Evolutionary conservation across 2,888 invertebrate genomes (phyloP).

Genomic region (Noctua janthe): DNA sequence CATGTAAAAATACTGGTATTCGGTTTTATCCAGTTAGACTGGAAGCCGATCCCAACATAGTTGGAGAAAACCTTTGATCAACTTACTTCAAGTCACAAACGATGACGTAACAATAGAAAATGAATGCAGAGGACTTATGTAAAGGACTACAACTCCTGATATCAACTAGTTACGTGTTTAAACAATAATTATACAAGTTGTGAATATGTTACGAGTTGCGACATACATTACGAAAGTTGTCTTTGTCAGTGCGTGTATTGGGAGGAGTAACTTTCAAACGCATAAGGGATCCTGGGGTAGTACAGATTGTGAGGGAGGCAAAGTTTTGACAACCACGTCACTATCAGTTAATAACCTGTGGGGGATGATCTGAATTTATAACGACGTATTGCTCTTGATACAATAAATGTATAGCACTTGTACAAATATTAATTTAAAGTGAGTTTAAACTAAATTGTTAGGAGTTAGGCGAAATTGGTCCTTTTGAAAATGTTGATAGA

Average conservation of each 20-base stretch:
- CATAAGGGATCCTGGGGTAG: slow-evolving; percentile 84
- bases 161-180: slow-evolving; percentile 55
- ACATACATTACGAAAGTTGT: slow-evolving; percentile 74
- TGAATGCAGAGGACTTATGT: slow-evolving; percentile 18
- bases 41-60: neutral
- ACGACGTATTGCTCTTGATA: slow-evolving; percentile 70
- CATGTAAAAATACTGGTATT: neutral
- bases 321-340: slow-evolving; percentile 88
- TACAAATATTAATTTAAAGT: slow-evolving; percentile 64
- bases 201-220: slow-evolving; percentile 60
- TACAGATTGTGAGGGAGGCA: slow-evolving; percentile 78
- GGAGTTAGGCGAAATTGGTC: slow-evolving; percentile 39
- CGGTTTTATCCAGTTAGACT: neutral
- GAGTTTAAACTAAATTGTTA: slow-evolving; percentile 60
- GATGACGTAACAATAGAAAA: slow-evolving; percentile 12
- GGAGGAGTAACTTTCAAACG: slow-evolving; percentile 83
- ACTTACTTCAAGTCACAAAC: neutral
- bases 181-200: slow-evolving; percentile 60
- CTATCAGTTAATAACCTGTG: slow-evolving; percentile 86
- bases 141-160: slow-evolving; percentile 25
- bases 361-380: slow-evolving; percentile 82
- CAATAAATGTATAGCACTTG: slow-evolving; percentile 55
- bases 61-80: neutral
- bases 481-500: slow-evolving; percentile 13
- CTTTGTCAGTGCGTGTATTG: slow-evolving; percentile 77